Percentiles rank a stretch among this genome's conserved stretches.
Conservation (phyloP, 2,797 vertebrate species). For the Anolis apletophallus region DNA sequence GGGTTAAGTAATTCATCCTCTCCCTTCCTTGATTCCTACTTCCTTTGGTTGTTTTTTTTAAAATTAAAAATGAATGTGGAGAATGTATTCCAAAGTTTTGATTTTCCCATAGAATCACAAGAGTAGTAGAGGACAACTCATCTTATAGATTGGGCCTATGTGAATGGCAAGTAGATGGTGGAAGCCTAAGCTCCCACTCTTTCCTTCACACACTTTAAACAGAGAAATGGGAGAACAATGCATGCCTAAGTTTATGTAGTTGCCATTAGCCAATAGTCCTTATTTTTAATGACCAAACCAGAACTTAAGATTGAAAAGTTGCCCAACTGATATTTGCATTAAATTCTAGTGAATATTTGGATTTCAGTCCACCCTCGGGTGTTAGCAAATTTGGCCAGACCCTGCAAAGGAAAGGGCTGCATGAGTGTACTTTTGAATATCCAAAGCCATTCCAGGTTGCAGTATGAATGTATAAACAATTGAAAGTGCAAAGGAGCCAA, state of each 20-base stretch:
- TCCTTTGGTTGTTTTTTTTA: too few relatives aligned
- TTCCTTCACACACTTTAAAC: background rate
- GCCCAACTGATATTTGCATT: background rate
- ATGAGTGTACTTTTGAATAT: background rate
- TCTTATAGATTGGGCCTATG: background rate
- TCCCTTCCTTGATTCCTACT: too few relatives aligned
- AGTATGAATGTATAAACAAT: constrained; percentile 3
- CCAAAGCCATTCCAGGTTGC: background rate
- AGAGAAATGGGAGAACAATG: background rate
- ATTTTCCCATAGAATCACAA: background rate
- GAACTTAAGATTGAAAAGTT: background rate
- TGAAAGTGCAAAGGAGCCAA: background rate
- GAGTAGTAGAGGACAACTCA: background rate
- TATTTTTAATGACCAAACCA: background rate
- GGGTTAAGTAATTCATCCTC: too few relatives aligned
- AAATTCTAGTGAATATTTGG: background rate
- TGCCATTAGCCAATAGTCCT: background rate
- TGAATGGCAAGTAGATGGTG: background rate
- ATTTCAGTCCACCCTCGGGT: background rate
- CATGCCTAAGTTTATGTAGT: background rate
- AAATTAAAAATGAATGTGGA: too few relatives aligned
- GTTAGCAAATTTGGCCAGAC: background rate
- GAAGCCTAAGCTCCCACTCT: background rate
- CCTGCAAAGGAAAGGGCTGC: too few relatives aligned
- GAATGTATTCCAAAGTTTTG: background rate